Evolutionary conservation across 2,888 invertebrate genomes (phyloP).

Genomic region (Brachylomia viminalis): DNA sequence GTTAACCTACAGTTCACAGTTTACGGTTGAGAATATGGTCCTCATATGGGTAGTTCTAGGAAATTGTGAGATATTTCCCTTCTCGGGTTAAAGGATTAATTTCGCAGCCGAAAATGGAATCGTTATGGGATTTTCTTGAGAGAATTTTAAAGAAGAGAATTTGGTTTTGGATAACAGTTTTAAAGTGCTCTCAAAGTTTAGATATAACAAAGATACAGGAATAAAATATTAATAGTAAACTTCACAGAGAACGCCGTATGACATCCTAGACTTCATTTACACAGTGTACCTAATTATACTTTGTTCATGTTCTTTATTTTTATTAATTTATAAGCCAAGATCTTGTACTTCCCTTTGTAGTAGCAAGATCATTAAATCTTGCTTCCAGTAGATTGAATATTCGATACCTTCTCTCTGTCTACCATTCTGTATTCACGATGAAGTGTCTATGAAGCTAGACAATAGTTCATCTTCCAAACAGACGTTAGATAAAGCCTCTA

Average conservation of each 20-base stretch:
- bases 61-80: slow-evolving; percentile 17
- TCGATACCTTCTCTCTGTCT: no score
- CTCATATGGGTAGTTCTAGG: slow-evolving; percentile 3
- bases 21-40: slow-evolving; percentile 3
- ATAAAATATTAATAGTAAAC: no score
- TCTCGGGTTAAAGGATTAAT: slow-evolving; percentile 6
- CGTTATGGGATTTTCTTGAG: no score
- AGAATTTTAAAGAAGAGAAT: neutral
- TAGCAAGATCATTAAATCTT: slow-evolving; percentile 4
- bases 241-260: neutral
- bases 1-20: slow-evolving; percentile 20
- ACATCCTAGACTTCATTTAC: neutral
- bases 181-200: no score
- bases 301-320: neutral
- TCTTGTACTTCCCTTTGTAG: neutral
- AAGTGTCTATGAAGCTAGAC: slow-evolving; percentile 1
- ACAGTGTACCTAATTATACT: neutral
- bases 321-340: neutral
- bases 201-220: no score
- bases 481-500: slow-evolving; percentile 35
- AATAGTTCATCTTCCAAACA: slow-evolving; percentile 27
- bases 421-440: neutral
- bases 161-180: neutral
- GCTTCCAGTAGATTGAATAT: slow-evolving; percentile 7
- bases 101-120: neutral